Base-by-base conservation (phyloP, 92 coral and sea anemone genomes). In the Hydrozoanthus gracilis region DNA sequence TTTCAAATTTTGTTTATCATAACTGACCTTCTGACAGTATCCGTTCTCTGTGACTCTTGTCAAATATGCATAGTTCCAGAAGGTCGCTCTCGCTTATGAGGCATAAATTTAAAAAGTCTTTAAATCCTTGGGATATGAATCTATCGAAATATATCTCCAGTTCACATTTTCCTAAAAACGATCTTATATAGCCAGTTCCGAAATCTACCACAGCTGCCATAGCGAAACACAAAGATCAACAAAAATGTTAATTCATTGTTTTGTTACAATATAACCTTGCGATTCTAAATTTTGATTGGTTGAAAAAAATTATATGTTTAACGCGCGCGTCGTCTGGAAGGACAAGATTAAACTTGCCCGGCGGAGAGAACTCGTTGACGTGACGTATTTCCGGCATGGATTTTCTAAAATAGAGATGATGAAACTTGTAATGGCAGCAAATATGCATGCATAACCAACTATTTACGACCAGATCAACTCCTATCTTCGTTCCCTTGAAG, bases 1-100 rank as follows among this genome's bases (percentile, higher is more conserved):
- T 72, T 15, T 72, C n/a, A 46, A 72, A 46, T 72, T 45, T 8
- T 7, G 46, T 58, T 14, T 9, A n/a, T 20, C 15, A 27, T 48
- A 77, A 77, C 82, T 54, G 69, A 77, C 82, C 82, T 77, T 56
- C 82, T 14, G 82, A 77, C 4, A 77, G 51, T 77, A 77, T 77
- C 44, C 6, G 44, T 8, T 56, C 20, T 15, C 82, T 77, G 9
- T 77, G n/a, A 56, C 69, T 77, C 44, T 56, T 68, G 1, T 77
- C 82, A 50, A 27, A 50, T 54, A 77, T 56, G 64, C 64, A 58
- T 9, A 58, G 15, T 14, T 65, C 71, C 39, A 65, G 5, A 4
- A 65, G 71, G 39, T 65, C 71, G 71, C 17, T 65, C 17, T 65
- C 71, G 71, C 2, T 16, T n/a, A 65, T 65, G 27, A 65, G 71